Base-by-base conservation (phyloP, 2,113 vertebrate genomes). In the Leptodactylus fuscus region DNA sequence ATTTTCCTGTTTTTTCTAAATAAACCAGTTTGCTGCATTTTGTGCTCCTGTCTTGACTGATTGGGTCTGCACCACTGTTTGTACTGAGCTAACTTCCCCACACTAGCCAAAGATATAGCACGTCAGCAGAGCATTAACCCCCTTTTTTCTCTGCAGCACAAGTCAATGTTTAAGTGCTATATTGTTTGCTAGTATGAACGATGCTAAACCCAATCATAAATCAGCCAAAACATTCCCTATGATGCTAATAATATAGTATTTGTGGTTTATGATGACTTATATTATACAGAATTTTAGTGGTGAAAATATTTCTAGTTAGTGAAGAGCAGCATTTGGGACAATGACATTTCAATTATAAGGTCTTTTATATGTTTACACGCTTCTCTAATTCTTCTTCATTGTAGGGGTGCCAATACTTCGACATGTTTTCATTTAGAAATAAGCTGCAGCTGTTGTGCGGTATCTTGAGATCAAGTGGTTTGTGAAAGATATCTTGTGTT, bases 381-480 rank as follows among this genome's bases (percentile, higher is more conserved):
- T 65, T 81, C 38, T 44, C n/a, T 29, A 48, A 81, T 67, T 69
- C 41, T 48, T 29, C n/a, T 9, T 12, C n/a, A 49, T 51, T 81
- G 44, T 24, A 34, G 18, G 46, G 20, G 44, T 34, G 80, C 80
- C 80, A 81, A 69, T 32, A 69, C 49, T 5, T 49, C 16, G 69
- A 32, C 41, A 12, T 81, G 80, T 69, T 81, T 81, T 49, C 44
- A 69, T 69, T 67, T 67, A 49, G 18, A 69, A 49, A 48, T 48
- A 11, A 22, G 9, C 22, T n/a, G 44, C 79, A 81, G 79, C 79
- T 69, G 79, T 8, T 46, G 15, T 20, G 12, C 29, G 29, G 41
- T 27, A 65, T 81, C 58, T 81, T 13, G 58, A 34, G 51, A 81
- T 65, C 41, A 65, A 48, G 5, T 22, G 10, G 27, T 81, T 51